Evolutionary conservation across 2,113 vertebrate species (phyloP).

Genomic region (Antechinus flavipes): DNA sequence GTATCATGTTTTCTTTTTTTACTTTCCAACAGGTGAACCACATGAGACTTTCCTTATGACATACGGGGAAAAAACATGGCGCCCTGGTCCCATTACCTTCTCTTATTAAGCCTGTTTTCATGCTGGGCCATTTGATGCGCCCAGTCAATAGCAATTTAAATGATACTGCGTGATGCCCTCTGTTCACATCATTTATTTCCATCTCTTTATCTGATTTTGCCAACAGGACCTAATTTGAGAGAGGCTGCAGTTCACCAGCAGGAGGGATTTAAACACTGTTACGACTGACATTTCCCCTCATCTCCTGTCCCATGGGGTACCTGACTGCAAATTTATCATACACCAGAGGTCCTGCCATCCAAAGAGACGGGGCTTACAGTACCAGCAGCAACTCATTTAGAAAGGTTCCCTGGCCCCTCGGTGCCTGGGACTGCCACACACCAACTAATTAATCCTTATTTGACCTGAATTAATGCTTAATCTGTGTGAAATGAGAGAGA

Average conservation of each 20-base stretch:
- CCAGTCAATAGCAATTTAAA: constrained; percentile 81
- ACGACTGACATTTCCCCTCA: constrained; percentile 82
- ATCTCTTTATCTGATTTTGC: constrained; percentile 82
- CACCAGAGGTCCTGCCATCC: constrained; percentile 78
- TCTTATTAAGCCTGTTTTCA: constrained; percentile 76
- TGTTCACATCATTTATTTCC: constrained; percentile 77
- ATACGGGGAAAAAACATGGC: constrained; percentile 36
- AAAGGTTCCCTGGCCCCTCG: constrained; percentile 73
- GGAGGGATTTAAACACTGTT: constrained; percentile 81
- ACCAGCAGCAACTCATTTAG: constrained; percentile 79
- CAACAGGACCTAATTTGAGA: constrained; percentile 82
- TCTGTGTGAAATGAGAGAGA: constrained; percentile 81
- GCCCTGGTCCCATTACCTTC: constrained; percentile 71
- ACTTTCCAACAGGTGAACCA: constrained; percentile 44
- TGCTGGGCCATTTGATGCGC: constrained; percentile 67
- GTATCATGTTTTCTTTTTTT: neutral
- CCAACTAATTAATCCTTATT: constrained; percentile 85
- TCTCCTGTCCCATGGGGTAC: constrained; percentile 80
- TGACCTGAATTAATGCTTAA: constrained; percentile 84
- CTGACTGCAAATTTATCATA: constrained; percentile 79
- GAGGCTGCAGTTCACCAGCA: constrained; percentile 77
- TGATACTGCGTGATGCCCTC: constrained; percentile 74
- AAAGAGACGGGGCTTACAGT: constrained; percentile 78
- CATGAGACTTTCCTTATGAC: constrained; percentile 45
- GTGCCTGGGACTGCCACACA: constrained; percentile 80